phyloP scores from a whole-genome alignment of 1,140 invertebrate species.

The Asobara japonica region DNA sequence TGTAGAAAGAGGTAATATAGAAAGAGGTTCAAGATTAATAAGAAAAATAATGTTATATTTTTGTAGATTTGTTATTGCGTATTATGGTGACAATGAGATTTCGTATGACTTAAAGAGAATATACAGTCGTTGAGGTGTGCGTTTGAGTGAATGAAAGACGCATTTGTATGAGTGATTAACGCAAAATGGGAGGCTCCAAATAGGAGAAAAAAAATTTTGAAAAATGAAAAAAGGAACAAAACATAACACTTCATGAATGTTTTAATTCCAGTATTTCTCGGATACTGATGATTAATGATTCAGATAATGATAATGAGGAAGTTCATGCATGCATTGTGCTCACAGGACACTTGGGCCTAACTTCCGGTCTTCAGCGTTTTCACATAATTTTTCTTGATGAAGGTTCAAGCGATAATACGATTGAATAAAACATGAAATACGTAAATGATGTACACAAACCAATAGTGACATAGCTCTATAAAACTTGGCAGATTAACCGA shows the following conservation, averaged over 20 bases:
- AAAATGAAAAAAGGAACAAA: background rate
- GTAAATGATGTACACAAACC: slow-evolving; percentile 20
- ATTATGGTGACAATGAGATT: slow-evolving; percentile 62
- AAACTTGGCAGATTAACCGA: slow-evolving; percentile 6
- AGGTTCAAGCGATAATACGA: background rate
- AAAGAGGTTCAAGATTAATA: slow-evolving; percentile 52
- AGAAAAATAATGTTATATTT: slow-evolving; percentile 62
- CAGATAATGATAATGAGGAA: slow-evolving; percentile 17
- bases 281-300: slow-evolving; percentile 28
- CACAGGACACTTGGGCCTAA: background rate
- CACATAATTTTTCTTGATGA: slow-evolving; percentile 22
- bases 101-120: slow-evolving; percentile 46
- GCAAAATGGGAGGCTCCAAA: slow-evolving; percentile 25
- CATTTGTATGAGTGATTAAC: slow-evolving; percentile 11
- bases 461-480: slow-evolving; percentile 19
- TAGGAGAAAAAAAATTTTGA: slow-evolving; percentile 13
- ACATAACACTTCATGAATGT: slow-evolving; percentile 6
- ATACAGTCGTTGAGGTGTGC: background rate
- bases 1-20: slow-evolving; percentile 58
- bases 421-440: too few relatives aligned
- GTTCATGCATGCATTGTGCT: slow-evolving; percentile 11
- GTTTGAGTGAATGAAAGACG: background rate
- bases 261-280: slow-evolving; percentile 13
- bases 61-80: slow-evolving; percentile 68
- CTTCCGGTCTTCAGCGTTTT: slow-evolving; percentile 19